Percentiles rank a stretch among this genome's conserved stretches.
phyloP scores from a whole-genome alignment of 2,113 vertebrate species.

The Pteropus alecto region DNA sequence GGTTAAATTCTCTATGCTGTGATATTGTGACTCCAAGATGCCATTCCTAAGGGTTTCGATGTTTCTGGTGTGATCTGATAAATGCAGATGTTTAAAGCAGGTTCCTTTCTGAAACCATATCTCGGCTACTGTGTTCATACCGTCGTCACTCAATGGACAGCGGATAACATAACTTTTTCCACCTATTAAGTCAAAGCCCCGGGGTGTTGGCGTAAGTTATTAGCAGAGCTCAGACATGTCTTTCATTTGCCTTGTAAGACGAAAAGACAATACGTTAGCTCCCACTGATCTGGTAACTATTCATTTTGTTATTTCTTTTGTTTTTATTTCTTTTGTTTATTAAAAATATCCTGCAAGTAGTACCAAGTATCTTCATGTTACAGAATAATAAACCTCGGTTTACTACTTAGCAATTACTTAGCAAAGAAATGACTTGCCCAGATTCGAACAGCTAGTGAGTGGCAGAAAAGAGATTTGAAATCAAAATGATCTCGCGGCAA shows the following conservation, averaged over 20 bases:
- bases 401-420: no score
- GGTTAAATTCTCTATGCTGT: not conserved
- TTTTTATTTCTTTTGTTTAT: not conserved
- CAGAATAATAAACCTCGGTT: not conserved
- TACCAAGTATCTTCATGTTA: not conserved
- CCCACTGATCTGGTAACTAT: not conserved
- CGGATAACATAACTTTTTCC: not conserved
- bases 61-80: not conserved
- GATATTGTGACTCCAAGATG: accelerated
- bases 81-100: not conserved
- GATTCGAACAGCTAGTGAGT: not conserved
- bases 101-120: not conserved
- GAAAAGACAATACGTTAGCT: not conserved
- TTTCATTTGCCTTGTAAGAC: not conserved
- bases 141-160: not conserved
- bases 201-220: not conserved
- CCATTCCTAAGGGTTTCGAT: not conserved
- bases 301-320: not conserved
- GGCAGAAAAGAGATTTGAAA: not conserved
- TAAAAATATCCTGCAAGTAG: not conserved
- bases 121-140: not conserved
- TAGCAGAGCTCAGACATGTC: not conserved
- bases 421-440: not conserved
- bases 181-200: not conserved
- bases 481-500: not conserved